A percentile compares a stretch with the other conserved stretches of the same genome.
Evolutionary conservation across 2,113 vertebrate species (phyloP).

Genomic region (Sylvia atricapilla): DNA sequence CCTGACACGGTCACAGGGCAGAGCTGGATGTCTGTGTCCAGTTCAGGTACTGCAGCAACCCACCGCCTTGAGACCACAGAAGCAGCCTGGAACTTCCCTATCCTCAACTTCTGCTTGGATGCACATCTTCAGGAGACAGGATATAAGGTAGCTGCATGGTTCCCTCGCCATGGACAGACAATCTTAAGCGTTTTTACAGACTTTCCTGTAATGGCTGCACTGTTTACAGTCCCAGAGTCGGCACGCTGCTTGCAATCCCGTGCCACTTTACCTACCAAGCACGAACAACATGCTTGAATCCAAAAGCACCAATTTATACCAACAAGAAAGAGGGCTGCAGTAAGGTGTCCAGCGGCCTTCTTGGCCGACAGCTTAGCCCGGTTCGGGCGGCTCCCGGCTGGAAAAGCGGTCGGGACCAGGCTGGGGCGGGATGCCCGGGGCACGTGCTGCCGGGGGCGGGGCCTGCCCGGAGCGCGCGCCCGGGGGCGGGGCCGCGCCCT

Average conservation of each 20-base stretch:
- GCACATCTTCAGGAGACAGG: background rate
- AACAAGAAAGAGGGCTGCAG: background rate
- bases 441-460: background rate
- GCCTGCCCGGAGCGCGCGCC: background rate
- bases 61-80: rapidly evolving
- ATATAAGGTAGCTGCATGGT: rapidly evolving
- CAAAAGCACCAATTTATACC: background rate
- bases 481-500: background rate
- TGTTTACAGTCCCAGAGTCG: background rate
- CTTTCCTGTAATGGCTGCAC: background rate
- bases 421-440: rapidly evolving
- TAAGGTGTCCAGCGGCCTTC: background rate
- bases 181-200: background rate
- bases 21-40: background rate
- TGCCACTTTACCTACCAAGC: background rate
- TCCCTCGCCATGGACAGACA: rapidly evolving
- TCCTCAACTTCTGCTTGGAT: background rate
- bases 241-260: background rate
- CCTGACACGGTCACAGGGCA: rapidly evolving
- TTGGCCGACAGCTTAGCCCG: rapidly evolving
- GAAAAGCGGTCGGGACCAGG: rapidly evolving
- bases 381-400: rapidly evolving
- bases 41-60: background rate
- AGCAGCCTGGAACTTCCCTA: background rate
- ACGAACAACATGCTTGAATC: background rate